Evolutionary conservation across 2,888 invertebrate species (phyloP).

Genomic region (Hemithea aestivaria): DNA sequence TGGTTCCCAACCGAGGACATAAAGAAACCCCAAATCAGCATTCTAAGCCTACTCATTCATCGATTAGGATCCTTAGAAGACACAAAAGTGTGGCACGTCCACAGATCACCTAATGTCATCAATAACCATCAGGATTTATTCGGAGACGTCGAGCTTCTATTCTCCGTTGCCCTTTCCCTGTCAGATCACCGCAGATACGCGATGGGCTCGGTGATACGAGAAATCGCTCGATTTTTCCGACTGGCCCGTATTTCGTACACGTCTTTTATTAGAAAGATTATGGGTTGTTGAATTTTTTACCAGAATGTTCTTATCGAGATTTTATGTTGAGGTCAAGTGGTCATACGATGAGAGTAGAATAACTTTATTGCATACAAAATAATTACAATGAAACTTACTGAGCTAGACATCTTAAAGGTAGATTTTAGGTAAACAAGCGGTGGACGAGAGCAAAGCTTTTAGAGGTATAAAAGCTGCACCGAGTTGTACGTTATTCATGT

Average conservation of each 20-base stretch:
- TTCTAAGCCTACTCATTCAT: background rate
- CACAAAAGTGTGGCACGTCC: constrained; percentile 5
- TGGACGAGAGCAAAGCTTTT: too few species aligned
- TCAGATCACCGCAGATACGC: constrained; percentile 29
- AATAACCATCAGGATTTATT: constrained; percentile 23
- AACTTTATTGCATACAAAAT: too few species aligned
- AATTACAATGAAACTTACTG: too few species aligned
- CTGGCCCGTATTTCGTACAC: constrained; percentile 9
- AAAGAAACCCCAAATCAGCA: too few species aligned
- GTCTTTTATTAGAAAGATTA: constrained; percentile 11
- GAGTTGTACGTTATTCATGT: too few species aligned
- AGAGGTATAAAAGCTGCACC: too few species aligned
- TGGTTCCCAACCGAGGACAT: too few species aligned
- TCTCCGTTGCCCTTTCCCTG: constrained; percentile 28
- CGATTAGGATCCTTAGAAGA: constrained; percentile 1
- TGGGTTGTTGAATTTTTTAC: constrained; percentile 14
- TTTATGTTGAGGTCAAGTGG: too few species aligned
- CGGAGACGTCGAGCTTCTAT: constrained; percentile 14
- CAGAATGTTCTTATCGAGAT: background rate
- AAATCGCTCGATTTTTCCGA: constrained; percentile 24
- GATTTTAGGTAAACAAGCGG: too few species aligned
- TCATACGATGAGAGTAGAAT: too few species aligned
- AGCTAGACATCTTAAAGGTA: too few species aligned
- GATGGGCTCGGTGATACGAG: constrained; percentile 28
- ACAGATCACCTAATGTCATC: constrained; percentile 14